Percentiles rank a stretch among this genome's conserved stretches.
These are phyloP conservation scores for Leistus spinibarbis DNA, from an alignment of 2,888 invertebrate genomes.

Conservation along the genomic window DNA sequence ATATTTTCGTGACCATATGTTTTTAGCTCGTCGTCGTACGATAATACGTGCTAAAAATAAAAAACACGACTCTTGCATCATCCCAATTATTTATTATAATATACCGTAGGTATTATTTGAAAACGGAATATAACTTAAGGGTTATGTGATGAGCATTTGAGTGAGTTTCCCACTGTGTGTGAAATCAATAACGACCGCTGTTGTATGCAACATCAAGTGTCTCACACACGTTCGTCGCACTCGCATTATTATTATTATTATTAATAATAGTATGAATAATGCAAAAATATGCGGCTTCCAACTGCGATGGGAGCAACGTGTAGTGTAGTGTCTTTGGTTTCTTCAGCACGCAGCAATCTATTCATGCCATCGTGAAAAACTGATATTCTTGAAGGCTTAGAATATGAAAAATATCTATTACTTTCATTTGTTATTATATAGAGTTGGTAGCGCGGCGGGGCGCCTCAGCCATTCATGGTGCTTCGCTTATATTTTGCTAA, in stretches of 20 bases:
- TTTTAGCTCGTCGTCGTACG: too few species aligned
- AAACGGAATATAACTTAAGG: too few species aligned
- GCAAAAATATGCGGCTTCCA: background rate
- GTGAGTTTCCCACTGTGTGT: background rate
- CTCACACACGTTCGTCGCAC: background rate
- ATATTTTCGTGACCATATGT: too few species aligned
- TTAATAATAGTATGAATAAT: background rate
- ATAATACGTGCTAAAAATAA: too few species aligned
- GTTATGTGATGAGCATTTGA: too few species aligned
- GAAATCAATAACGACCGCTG: constrained; percentile 4
- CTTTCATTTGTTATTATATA: background rate
- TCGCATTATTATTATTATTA: background rate
- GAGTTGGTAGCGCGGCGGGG: background rate
- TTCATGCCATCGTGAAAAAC: background rate
- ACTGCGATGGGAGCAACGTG: background rate
- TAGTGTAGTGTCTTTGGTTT: too few species aligned
- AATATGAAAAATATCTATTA: background rate
- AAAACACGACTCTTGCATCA: too few species aligned
- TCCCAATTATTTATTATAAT: too few species aligned
- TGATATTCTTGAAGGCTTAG: background rate
- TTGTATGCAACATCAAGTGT: too few species aligned
- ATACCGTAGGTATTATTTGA: too few species aligned
- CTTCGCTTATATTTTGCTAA: background rate
- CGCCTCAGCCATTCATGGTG: background rate
- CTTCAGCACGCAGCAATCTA: background rate